These are phyloP conservation scores for Bombus waltoni DNA, from an alignment of 1,140 invertebrate species.

Conservation along the genomic window DNA sequence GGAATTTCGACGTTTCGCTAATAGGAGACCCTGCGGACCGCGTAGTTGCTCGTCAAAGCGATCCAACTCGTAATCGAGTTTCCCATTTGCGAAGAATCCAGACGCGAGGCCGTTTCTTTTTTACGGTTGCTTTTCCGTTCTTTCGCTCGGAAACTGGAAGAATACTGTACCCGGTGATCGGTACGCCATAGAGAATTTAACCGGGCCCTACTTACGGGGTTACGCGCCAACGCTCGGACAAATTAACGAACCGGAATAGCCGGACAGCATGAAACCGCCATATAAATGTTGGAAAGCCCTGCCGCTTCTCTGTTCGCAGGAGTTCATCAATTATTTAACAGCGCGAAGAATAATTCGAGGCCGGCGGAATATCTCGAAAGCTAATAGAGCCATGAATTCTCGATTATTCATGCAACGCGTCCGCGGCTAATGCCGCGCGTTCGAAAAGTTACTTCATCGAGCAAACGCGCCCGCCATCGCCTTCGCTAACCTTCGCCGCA, in stretches of 20 bases:
- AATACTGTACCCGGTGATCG: too few species aligned
- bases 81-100: constrained; percentile 1
- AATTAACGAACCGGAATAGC: not conserved
- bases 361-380: constrained; percentile 12
- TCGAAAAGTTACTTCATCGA: constrained; percentile 20
- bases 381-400: constrained; percentile 35
- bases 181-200: not conserved
- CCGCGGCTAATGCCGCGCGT: constrained; percentile 10
- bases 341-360: constrained; percentile 33
- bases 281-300: not conserved
- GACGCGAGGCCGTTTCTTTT: not conserved
- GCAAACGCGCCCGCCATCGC: not conserved
- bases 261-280: not conserved
- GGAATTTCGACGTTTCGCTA: constrained; percentile 64
- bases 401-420: constrained; percentile 36
- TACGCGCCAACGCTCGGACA: not conserved
- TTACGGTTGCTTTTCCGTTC: not conserved
- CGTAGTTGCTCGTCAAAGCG: constrained; percentile 28
- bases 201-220: not conserved
- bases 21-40: constrained; percentile 35
- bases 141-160: too few species aligned
- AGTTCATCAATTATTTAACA: constrained; percentile 45
- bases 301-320: not conserved
- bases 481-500: not conserved
- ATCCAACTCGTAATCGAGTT: constrained; percentile 28